phyloP scores from a whole-genome alignment of 2,888 invertebrate genomes.

The Andrena haemorrhoa region DNA sequence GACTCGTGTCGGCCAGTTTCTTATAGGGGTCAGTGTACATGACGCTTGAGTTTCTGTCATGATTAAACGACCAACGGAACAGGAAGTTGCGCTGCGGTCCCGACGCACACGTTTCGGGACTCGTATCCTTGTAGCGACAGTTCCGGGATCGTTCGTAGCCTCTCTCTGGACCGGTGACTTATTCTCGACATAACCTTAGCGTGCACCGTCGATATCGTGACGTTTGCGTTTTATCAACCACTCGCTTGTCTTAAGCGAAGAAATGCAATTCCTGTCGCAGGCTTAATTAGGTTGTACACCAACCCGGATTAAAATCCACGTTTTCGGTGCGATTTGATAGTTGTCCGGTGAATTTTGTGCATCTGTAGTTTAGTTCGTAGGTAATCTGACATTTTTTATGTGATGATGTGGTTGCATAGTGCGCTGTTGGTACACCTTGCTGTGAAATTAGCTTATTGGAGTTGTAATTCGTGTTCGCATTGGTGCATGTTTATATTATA shows the following conservation, averaged over 20 bases:
- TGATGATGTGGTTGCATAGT: too few relatives aligned
- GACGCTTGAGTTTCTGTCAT: constrained; percentile 26
- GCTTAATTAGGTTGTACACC: constrained; percentile 35
- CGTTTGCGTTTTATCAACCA: not conserved
- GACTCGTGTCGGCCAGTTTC: not conserved
- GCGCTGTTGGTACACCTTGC: too few relatives aligned
- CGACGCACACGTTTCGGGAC: not conserved
- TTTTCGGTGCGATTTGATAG: not conserved
- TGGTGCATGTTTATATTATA: too few relatives aligned
- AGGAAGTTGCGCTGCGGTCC: constrained; percentile 9
- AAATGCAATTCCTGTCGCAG: not conserved
- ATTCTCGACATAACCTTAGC: not conserved
- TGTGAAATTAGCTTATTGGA: too few relatives aligned
- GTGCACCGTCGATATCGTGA: not conserved
- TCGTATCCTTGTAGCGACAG: not conserved
- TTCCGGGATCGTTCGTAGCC: too few relatives aligned
- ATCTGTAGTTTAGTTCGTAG: too few relatives aligned
- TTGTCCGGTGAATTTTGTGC: not conserved
- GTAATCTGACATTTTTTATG: too few relatives aligned
- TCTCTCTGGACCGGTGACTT: not conserved
- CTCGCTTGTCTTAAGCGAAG: not conserved
- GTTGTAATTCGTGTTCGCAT: too few relatives aligned
- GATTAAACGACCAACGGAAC: constrained; percentile 14
- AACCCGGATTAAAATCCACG: not conserved
- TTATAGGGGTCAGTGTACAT: constrained; percentile 43